phyloP scores from a whole-genome alignment of 2,113 vertebrate species.

The Gorsachius goisagi region DNA sequence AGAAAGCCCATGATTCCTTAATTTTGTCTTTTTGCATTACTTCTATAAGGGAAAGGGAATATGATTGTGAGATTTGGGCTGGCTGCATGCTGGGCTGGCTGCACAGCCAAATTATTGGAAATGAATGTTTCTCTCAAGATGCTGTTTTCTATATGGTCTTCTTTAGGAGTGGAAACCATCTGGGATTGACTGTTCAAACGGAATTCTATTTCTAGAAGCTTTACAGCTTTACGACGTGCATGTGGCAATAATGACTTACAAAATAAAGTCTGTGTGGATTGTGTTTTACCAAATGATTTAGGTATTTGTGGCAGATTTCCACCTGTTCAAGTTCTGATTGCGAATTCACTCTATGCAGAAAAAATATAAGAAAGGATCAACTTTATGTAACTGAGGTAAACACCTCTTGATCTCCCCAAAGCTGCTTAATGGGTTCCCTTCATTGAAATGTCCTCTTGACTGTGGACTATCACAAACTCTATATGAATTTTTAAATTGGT shows the following conservation, averaged over 20 bases:
- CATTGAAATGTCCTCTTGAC: constrained; percentile 4
- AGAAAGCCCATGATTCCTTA: neutral
- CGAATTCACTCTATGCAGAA: constrained; percentile 15
- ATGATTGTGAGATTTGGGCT: neutral
- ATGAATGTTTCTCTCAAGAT: constrained; percentile 7
- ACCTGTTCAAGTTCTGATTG: constrained; percentile 43
- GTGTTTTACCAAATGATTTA: constrained; percentile 10
- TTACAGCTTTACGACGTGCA: neutral
- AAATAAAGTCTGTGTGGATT: neutral
- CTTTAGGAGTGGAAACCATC: neutral
- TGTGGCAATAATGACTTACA: neutral
- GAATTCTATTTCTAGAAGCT: constrained; percentile 28
- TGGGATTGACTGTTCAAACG: constrained; percentile 1
- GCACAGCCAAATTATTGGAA: neutral
- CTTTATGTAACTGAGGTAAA: neutral
- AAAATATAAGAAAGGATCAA: neutral
- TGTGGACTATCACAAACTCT: neutral
- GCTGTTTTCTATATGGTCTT: neutral
- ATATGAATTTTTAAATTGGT: neutral
- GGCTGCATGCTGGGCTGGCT: neutral
- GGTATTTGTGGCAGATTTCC: constrained; percentile 7
- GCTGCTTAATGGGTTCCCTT: constrained; percentile 28
- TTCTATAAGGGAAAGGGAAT: neutral
- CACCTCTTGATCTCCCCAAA: constrained; percentile 4
- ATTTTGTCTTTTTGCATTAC: neutral